Base-by-base conservation (phyloP, 1,140 invertebrate genomes). In the Apis cerana region DNA sequence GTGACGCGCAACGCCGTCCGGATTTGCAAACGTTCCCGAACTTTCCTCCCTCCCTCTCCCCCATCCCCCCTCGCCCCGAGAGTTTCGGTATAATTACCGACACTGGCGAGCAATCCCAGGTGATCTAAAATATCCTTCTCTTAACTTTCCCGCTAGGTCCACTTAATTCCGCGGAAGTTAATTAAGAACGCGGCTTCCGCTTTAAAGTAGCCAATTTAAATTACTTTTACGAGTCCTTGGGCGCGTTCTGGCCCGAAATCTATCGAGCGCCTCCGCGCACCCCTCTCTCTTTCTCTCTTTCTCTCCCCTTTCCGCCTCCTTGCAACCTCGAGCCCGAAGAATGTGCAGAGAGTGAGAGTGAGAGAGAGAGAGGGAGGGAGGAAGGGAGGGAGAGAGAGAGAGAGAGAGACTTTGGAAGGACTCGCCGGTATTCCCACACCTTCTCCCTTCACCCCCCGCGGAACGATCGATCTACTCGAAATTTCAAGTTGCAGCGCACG, bases 161-260 rank as follows among this genome's bases (percentile, higher is more conserved):
- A 82, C 80, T 82, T 82, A 82, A 82, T 82, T 82, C 80, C 80
- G 72, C 56, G 62, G 80, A 82, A 82, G 80, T 82, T 82, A 82
- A 82, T 82, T 82, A 82, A 82, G 80, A 82, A 75, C 72, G 80
- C 80, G 72, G 61, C 48, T 48, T 65, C 54, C 80, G 72, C 64
- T 82, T 65, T 82, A 82, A 82, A 82, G 80, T 82, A 82, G 80
- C 72, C 80, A 82, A 76, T 82, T 82, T 82, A 82, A 82, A 82
- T 82, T 82, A 82, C 80, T 82, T 82, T 82, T 82, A 82, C 80
- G 80, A 82, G 64, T 68, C 72, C 80, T 76, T 76, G 80, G 80
- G 80, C 80, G 72, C 72, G 43, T 27, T 27, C 70, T 10, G 27
- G 23, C 64, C 80, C 80, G 80, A 82, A 82, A 82, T 75, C 80